Evolutionary conservation across 1,140 invertebrate species (phyloP).

Genomic region (Vanessa tameamea): DNA sequence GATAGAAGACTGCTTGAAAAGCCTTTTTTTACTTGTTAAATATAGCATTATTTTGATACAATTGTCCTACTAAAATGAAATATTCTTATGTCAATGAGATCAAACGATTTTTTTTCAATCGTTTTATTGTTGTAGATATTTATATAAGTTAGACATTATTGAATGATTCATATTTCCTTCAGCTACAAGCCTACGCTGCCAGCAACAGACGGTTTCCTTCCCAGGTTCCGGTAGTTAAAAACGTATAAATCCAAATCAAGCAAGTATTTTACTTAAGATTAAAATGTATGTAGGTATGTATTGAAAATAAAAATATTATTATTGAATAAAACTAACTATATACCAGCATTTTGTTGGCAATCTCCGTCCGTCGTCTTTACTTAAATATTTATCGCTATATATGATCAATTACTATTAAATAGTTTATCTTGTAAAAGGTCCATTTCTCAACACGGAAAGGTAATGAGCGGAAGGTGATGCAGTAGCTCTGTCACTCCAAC

Average conservation of each 20-base stretch:
- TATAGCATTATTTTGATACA: not conserved
- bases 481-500: constrained; percentile 22
- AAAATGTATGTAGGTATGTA: no score
- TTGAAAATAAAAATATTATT: no score
- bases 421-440: not conserved
- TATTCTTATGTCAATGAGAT: not conserved
- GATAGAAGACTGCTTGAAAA: constrained; percentile 9
- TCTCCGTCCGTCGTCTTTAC: no score
- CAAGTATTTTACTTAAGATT: not conserved
- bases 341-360: no score
- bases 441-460: not conserved
- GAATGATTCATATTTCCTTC: not conserved
- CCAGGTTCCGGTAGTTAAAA: constrained; percentile 15
- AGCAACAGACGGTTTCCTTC: constrained; percentile 7
- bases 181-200: constrained; percentile 6
- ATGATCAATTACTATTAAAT: no score
- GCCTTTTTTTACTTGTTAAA: not conserved
- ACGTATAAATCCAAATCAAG: not conserved
- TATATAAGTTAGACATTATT: not conserved
- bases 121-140: not conserved
- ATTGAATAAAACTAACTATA: no score
- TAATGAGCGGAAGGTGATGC: constrained; percentile 19
- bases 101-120: not conserved
- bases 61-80: not conserved
- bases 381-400: no score